Conservation (phyloP, 1,140 invertebrate species). For the Pseudoatta argentina region DNA sequence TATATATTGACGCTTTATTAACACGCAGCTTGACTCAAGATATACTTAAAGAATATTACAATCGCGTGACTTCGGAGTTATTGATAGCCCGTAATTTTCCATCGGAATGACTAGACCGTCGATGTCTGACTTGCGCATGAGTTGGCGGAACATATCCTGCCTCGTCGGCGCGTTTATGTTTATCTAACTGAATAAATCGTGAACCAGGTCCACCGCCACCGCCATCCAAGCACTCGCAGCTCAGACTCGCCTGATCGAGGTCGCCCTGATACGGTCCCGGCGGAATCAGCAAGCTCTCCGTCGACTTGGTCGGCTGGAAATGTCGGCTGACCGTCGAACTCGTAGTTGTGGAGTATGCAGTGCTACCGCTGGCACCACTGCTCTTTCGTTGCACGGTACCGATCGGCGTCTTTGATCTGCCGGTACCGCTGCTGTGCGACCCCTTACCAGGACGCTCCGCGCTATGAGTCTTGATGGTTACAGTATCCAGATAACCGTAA, state of each 20-base stretch:
- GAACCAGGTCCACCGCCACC: conserved; percentile 80
- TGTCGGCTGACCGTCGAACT: conserved; percentile 83
- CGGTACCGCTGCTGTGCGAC: conserved; percentile 72
- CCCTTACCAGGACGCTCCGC: conserved; percentile 86
- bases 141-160: conserved; percentile 65
- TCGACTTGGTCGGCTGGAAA: conserved; percentile 91
- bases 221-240: conserved; percentile 89
- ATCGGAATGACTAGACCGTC: conserved; percentile 85
- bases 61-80: conserved; percentile 85
- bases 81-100: conserved; percentile 82
- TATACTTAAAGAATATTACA: conserved; percentile 77
- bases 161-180: conserved; percentile 79
- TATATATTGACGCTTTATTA: conserved; percentile 44
- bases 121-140: conserved; percentile 83
- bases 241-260: conserved; percentile 87
- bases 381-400: conserved; percentile 85
- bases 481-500: conserved; percentile 92
- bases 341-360: conserved; percentile 77
- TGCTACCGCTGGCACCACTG: conserved; percentile 69
- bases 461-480: conserved; percentile 87
- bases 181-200: conserved; percentile 81
- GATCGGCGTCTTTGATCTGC: conserved; percentile 85
- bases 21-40: conserved; percentile 7
- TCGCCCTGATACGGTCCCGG: conserved; percentile 87
- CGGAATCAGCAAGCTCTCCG: conserved; percentile 91